Evolutionary conservation across 2,888 invertebrate species (phyloP).

Genomic region (Cephalotes varians): DNA sequence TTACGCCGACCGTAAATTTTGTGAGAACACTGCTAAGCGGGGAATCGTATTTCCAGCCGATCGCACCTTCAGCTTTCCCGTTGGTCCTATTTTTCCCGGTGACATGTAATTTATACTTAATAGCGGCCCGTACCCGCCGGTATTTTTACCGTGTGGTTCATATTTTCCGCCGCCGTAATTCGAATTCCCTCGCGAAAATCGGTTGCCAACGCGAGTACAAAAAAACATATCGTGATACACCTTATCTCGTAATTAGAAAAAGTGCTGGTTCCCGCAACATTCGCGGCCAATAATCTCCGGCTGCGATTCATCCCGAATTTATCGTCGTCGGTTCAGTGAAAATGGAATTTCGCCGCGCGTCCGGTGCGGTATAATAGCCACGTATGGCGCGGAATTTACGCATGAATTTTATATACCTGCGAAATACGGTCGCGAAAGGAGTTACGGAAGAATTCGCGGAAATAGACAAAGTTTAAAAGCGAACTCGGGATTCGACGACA

Average conservation of each 20-base stretch:
- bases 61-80: constrained; percentile 62
- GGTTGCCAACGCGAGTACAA: constrained; percentile 64
- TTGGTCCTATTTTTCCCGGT: constrained; percentile 11
- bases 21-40: constrained; percentile 63
- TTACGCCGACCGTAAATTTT: constrained; percentile 73
- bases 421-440: constrained; percentile 37
- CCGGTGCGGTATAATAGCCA: constrained; percentile 34
- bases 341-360: constrained; percentile 44
- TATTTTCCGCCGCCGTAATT: constrained; percentile 65
- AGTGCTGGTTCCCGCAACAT: constrained; percentile 11
- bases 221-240: constrained; percentile 58
- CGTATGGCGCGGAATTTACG: constrained; percentile 47
- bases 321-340: constrained; percentile 51
- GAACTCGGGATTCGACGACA: constrained; percentile 48
- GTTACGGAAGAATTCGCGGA: constrained; percentile 26
- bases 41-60: constrained; percentile 76
- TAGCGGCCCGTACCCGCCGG: constrained; percentile 61
- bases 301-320: constrained; percentile 39
- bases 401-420: constrained; percentile 41
- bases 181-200: constrained; percentile 64
- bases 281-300: constrained; percentile 45
- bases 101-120: constrained; percentile 74
- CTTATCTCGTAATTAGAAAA: constrained; percentile 71
- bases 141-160: constrained; percentile 57
- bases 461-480: constrained; percentile 53